These are phyloP conservation scores for Sitta europaea DNA, from an alignment of 2,113 vertebrate species.

Conservation along the genomic window DNA sequence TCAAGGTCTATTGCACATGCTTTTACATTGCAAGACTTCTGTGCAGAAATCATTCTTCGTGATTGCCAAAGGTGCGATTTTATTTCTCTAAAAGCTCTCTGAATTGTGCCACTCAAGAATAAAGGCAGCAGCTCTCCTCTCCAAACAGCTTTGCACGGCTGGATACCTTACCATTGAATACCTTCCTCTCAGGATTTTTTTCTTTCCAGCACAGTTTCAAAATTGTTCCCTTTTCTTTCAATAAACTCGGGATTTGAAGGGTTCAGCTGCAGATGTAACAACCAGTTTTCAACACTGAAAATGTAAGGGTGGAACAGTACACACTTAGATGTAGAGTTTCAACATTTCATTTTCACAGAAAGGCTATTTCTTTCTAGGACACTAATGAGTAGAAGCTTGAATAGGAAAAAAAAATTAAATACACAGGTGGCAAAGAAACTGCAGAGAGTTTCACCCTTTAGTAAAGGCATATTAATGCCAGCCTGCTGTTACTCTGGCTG, in stretches of 20 bases:
- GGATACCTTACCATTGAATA: slow-evolving; percentile 53
- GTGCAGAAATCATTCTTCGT: slow-evolving; percentile 12
- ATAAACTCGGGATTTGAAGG: slow-evolving; percentile 35
- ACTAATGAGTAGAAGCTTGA: slow-evolving; percentile 29
- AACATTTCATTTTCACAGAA: slow-evolving; percentile 26
- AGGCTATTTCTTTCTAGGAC: not conserved
- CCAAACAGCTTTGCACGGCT: slow-evolving; percentile 48
- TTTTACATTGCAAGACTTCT: not conserved
- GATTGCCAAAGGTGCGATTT: slow-evolving; percentile 61
- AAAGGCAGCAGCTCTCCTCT: slow-evolving; percentile 31
- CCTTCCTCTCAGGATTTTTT: not conserved
- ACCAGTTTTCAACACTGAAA: slow-evolving; percentile 45
- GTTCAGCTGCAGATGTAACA: slow-evolving; percentile 41
- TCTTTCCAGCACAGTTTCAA: slow-evolving; percentile 27
- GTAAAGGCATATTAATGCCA: not conserved
- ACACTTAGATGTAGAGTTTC: slow-evolving; percentile 9
- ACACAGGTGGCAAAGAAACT: not conserved
- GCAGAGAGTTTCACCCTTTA: not conserved
- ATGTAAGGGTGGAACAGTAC: slow-evolving; percentile 34
- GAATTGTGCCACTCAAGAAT: slow-evolving; percentile 60
- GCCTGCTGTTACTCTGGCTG: not conserved
- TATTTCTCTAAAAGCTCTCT: slow-evolving; percentile 59
- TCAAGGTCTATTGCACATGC: not conserved
- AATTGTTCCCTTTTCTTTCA: slow-evolving; percentile 59
- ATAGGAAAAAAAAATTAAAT: not conserved